These are phyloP conservation scores for Pharmacophagus antenor DNA, from an alignment of 2,888 invertebrate species.

Conservation along the genomic window DNA sequence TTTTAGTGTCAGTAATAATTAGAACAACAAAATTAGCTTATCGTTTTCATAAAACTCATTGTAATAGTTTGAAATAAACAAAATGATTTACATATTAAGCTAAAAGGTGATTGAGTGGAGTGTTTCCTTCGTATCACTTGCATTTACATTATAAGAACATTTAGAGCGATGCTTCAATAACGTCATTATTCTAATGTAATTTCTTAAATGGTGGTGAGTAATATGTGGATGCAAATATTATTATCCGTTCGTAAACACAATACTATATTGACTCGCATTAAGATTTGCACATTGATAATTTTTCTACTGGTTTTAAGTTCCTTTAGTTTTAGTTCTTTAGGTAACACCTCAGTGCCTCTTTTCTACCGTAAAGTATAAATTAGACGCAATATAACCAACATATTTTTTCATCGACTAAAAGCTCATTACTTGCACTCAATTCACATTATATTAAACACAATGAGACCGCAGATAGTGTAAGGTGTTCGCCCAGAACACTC, in stretches of 20 bases:
- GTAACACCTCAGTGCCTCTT: too few species aligned
- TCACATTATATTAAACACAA: too few species aligned
- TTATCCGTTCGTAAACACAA: constrained; percentile 6
- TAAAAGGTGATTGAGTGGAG: neutral
- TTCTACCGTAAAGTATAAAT: too few species aligned
- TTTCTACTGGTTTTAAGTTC: neutral
- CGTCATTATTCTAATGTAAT: constrained; percentile 33
- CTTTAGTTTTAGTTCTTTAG: neutral
- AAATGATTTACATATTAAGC: neutral
- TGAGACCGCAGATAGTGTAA: too few species aligned
- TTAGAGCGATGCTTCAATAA: constrained; percentile 11
- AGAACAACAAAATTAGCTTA: neutral
- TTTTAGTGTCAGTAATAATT: neutral
- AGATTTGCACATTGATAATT: neutral
- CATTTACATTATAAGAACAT: constrained; percentile 18
- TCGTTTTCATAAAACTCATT: neutral
- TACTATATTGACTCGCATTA: neutral
- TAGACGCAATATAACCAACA: too few species aligned
- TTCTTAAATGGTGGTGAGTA: constrained; percentile 28
- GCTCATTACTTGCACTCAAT: too few species aligned
- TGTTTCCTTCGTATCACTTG: neutral
- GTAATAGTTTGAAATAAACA: neutral
- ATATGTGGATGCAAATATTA: constrained; percentile 2
- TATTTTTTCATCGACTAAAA: too few species aligned
- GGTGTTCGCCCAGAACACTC: too few species aligned